phyloP scores from a whole-genome alignment of 1,140 invertebrate genomes.

The Trichomalopsis sarcophagae region DNA sequence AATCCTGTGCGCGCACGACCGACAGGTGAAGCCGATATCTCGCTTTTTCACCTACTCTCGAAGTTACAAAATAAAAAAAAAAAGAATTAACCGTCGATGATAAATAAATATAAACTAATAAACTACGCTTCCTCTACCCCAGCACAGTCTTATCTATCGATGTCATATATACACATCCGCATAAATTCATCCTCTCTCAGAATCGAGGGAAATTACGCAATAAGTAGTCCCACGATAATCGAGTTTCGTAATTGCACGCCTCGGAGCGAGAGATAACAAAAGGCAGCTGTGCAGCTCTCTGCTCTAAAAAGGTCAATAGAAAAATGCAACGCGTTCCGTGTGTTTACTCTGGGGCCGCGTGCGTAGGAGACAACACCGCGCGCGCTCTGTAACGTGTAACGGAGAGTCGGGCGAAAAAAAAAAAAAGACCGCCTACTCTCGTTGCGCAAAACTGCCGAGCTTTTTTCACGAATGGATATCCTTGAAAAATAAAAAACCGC shows the following conservation, averaged over 20 bases:
- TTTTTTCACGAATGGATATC: not conserved
- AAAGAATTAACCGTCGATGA: not conserved
- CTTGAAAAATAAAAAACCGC: too few relatives aligned
- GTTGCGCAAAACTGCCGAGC: not conserved
- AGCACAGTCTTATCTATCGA: not conserved
- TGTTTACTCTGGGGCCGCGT: not conserved
- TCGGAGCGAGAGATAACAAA: slow-evolving; percentile 48
- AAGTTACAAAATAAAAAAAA: not conserved
- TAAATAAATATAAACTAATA: too few relatives aligned
- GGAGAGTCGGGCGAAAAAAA: not conserved
- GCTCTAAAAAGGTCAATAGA: slow-evolving; percentile 13
- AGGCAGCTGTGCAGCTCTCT: slow-evolving; percentile 49
- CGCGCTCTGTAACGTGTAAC: not conserved
- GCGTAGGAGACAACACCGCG: not conserved
- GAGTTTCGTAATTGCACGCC: slow-evolving; percentile 31
- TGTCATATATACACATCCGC: not conserved
- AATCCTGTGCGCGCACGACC: too few relatives aligned
- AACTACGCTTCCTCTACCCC: too few relatives aligned
- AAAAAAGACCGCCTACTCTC: not conserved
- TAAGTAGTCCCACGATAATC: slow-evolving; percentile 33
- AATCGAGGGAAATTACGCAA: slow-evolving; percentile 16
- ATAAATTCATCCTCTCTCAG: not conserved
- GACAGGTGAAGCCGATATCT: not conserved
- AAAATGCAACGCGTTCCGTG: not conserved
- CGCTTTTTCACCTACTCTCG: too few relatives aligned